A percentile compares a stretch with the other conserved stretches of the same genome.
Evolutionary conservation across 2,797 vertebrate genomes (phyloP).

Genomic region (Sebastes iracundus): DNA sequence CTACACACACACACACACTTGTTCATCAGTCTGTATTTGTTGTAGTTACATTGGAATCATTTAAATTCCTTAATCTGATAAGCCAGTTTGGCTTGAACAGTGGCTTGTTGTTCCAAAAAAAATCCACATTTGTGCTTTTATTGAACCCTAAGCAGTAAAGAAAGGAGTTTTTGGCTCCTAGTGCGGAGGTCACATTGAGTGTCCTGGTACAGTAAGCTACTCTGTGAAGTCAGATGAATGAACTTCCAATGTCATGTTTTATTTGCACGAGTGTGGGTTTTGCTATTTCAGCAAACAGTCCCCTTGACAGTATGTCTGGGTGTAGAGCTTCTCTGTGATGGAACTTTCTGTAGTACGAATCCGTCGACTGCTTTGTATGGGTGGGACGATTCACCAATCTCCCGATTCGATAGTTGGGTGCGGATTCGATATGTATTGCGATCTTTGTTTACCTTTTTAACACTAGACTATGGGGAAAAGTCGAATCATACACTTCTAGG

Average conservation of each 20-base stretch:
- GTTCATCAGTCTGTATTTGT: not conserved
- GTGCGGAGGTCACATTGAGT: not conserved
- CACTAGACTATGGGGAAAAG: no score
- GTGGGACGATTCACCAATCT: no score
- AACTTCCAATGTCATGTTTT: not conserved
- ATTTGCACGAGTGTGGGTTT: not conserved
- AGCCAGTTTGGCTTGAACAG: not conserved
- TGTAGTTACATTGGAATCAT: not conserved
- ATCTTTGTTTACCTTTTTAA: rapidly evolving
- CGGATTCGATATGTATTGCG: no score
- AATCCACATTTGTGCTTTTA: not conserved
- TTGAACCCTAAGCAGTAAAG: not conserved
- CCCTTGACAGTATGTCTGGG: not conserved
- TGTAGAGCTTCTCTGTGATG: not conserved
- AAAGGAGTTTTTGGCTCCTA: not conserved
- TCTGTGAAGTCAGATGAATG: not conserved
- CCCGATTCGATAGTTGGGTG: no score
- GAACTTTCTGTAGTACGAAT: not conserved
- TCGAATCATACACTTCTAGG: no score
- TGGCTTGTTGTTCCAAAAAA: not conserved
- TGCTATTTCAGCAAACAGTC: not conserved
- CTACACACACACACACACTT: not conserved
- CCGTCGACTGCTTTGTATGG: rapidly evolving
- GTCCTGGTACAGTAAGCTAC: not conserved
- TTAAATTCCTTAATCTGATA: not conserved